Evolutionary conservation across 2,888 invertebrate genomes (phyloP).

Genomic region (Resseliella maxima): DNA sequence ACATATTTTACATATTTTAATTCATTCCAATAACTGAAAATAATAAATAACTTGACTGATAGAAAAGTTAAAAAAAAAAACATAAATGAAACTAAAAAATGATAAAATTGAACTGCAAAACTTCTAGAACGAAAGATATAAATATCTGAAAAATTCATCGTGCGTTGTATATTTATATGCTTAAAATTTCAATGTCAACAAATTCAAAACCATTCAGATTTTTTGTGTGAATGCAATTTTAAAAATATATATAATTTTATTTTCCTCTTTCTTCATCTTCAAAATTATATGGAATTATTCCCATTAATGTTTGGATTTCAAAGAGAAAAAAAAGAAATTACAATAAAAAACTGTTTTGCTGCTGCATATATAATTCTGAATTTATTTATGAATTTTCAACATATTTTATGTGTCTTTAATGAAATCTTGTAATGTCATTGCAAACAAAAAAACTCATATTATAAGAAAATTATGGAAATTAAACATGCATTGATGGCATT

Average conservation of each 20-base stretch:
- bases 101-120: neutral
- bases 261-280: neutral
- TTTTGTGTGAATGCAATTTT: neutral
- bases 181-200: conserved; percentile 21
- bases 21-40: too few species aligned
- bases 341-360: neutral
- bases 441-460: neutral
- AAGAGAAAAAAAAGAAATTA: too few species aligned
- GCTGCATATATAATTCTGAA: neutral
- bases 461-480: neutral
- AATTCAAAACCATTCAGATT: neutral
- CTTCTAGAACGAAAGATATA: neutral
- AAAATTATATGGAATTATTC: too few species aligned
- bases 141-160: too few species aligned
- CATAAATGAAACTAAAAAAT: neutral
- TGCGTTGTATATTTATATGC: too few species aligned
- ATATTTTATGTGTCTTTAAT: neutral
- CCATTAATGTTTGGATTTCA: too few species aligned
- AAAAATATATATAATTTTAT: too few species aligned
- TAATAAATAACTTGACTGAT: neutral
- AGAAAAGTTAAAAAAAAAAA: neutral
- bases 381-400: neutral
- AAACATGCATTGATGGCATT: neutral
- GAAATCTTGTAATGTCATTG: too few species aligned
- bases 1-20: too few species aligned